Evolutionary conservation across 2,888 invertebrate species (phyloP).

Genomic region (Lasioglossum vierecki): DNA sequence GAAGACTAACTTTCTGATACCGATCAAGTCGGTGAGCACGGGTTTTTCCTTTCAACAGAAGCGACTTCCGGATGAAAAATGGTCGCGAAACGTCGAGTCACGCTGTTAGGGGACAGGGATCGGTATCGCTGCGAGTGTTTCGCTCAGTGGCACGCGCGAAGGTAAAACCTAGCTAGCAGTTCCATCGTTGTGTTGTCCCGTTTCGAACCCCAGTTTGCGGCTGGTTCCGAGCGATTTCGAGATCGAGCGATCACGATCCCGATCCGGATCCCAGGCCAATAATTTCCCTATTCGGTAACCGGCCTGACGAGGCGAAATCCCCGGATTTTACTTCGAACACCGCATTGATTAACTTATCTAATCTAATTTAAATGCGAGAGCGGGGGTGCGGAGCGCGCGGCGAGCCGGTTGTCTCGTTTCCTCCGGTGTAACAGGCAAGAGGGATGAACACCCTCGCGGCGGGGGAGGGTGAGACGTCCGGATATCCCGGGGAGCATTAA

Average conservation of each 20-base stretch:
- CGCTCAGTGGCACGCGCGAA: slow-evolving; percentile 40
- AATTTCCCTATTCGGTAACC: slow-evolving; percentile 63
- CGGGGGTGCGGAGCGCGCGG: slow-evolving; percentile 49
- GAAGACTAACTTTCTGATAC: neutral
- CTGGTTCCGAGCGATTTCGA: neutral
- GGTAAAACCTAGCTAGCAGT: slow-evolving; percentile 38
- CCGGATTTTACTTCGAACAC: slow-evolving; percentile 80
- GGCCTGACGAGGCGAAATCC: slow-evolving; percentile 75
- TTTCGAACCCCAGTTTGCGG: neutral
- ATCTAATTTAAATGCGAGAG: slow-evolving; percentile 82
- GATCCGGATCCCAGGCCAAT: slow-evolving; percentile 60
- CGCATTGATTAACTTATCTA: slow-evolving; percentile 83
- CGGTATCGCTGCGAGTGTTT: slow-evolving; percentile 23
- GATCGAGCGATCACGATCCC: slow-evolving; percentile 27
- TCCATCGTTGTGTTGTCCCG: neutral
- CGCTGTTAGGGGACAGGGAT: slow-evolving; percentile 31
- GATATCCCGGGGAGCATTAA: slow-evolving; percentile 51
- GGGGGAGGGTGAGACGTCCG: slow-evolving; percentile 35
- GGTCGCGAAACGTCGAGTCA: slow-evolving; percentile 15
- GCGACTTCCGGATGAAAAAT: slow-evolving; percentile 3
- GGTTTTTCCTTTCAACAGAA: too few species aligned
- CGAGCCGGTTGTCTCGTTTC: slow-evolving; percentile 41
- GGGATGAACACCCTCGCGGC: slow-evolving; percentile 32
- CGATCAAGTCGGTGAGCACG: neutral
- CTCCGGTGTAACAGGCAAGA: slow-evolving; percentile 12